These are phyloP conservation scores for Phrynocephalus versicolor DNA, from an alignment of 2,113 vertebrate species.

Conservation along the genomic window DNA sequence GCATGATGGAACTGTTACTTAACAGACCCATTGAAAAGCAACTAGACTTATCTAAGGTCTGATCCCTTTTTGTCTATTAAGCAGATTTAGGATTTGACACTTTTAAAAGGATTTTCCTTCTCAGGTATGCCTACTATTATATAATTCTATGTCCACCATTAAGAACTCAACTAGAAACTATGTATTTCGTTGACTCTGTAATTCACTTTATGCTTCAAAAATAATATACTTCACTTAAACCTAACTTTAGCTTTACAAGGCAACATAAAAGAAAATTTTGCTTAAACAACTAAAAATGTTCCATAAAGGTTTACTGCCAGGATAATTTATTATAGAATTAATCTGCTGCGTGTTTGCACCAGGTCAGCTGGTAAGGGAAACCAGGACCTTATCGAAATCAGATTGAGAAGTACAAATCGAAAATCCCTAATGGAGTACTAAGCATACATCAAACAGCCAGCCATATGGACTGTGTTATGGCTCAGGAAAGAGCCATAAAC, in stretches of 20 bases:
- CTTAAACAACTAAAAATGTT: conserved; percentile 69
- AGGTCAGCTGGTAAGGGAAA: conserved; percentile 71
- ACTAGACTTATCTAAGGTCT: conserved; percentile 31
- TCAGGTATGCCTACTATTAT: conserved; percentile 48
- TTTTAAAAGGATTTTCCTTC: conserved; percentile 50
- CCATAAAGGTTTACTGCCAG: conserved; percentile 73
- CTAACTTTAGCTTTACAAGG: conserved; percentile 70
- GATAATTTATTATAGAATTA: conserved; percentile 55
- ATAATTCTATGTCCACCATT: conserved; percentile 60
- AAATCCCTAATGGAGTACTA: conserved; percentile 77
- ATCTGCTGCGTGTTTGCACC: conserved; percentile 75
- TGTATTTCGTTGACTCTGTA: conserved; percentile 47
- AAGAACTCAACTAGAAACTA: conserved; percentile 61
- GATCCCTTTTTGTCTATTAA: conserved; percentile 18
- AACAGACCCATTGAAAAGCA: conserved; percentile 41
- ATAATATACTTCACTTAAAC: conserved; percentile 50
- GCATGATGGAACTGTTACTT: conserved; percentile 9
- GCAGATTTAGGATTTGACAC: conserved; percentile 43
- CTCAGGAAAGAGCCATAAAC: conserved; percentile 71
- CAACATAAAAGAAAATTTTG: conserved; percentile 68
- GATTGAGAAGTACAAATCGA: conserved; percentile 73
- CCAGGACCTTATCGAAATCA: conserved; percentile 78
- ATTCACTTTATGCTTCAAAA: conserved; percentile 64
- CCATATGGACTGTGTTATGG: conserved; percentile 81
- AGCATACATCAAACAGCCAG: conserved; percentile 80